Base-by-base conservation (phyloP, 2,888 invertebrate genomes). In the Liopterus haemorrhoidalis region DNA sequence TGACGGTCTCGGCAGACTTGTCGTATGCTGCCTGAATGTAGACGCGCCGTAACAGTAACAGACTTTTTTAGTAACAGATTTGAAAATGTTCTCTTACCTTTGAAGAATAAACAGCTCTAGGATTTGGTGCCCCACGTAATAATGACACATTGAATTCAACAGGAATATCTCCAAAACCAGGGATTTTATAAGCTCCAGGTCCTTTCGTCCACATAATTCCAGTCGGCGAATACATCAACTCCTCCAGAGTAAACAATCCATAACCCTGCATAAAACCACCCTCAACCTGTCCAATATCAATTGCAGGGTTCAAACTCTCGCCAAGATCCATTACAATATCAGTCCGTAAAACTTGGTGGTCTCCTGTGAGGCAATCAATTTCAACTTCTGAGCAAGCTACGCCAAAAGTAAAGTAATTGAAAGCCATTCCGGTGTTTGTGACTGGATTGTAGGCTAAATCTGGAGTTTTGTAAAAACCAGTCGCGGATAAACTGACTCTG, bases 301-400 rank as follows among this genome's bases (percentile, higher is more conserved):
- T 91, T 1, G 95, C 94, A 3, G 96, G 96, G 69, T 96, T 96
- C 41, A 96, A 70, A 67, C 94, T 94, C 55, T 88, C 83, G 1
- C 95, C 95, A 54, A 96, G 75, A 70, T 96, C 96, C 95, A 96
- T 95, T 0, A 96, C 93, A 55, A 96, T 94, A 59, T 96, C 93
- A 1, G 89, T 85, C 59, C 85, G 76, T 22, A 91, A 66, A 1
- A 94, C 83, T 70, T 84, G 81, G 67, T 95, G 93, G 61, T 95
- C 94, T 5, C 95, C 95, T 16, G 93, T 94, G 1, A 95, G 72
- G 56, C 92, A 92, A 67, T 95, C 94, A 16, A 95, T 82, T 74
- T 94, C 93, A 1, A 94, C 93, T 64, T 90, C 88, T 0, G 87
- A 81, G 54, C 85, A 84, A 4, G 88, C 90, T 1, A 79, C 87